Conservation (phyloP, 2,113 vertebrate species). For the Oreotrochilus melanogaster region DNA sequence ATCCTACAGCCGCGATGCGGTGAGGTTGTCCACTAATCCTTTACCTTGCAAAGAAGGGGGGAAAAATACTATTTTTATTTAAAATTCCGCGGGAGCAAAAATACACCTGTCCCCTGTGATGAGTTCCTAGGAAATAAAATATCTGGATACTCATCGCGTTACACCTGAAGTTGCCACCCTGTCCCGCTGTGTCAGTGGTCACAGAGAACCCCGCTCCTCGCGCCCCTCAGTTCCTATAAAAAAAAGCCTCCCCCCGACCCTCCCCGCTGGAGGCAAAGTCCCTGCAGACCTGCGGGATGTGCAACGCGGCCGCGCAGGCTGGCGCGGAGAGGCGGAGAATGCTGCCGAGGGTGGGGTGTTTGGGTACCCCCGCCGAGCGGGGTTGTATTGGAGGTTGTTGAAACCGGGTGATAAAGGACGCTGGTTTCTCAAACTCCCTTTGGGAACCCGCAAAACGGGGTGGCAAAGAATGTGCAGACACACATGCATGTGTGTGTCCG, state of each 20-base stretch:
- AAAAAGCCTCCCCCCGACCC: not conserved
- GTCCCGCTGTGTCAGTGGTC: not conserved
- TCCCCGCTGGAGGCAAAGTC: not conserved
- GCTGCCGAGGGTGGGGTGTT: not conserved
- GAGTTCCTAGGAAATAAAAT: not conserved
- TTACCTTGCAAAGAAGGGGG: not conserved
- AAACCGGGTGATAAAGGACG: not conserved
- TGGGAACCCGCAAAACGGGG: not conserved
- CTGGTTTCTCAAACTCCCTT: not conserved
- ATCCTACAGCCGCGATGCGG: not conserved
- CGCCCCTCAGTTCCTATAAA: not conserved
- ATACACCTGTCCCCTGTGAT: not conserved
- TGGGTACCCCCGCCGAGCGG: not conserved
- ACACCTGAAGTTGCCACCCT: not conserved
- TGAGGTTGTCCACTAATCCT: not conserved
- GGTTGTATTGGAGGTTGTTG: not conserved
- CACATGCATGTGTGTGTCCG: too few relatives aligned
- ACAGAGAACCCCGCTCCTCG: not conserved
- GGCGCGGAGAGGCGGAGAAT: not conserved
- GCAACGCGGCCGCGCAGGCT: not conserved
- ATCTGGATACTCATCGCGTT: not conserved
- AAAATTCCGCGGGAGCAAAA: not conserved
- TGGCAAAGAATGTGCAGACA: not conserved
- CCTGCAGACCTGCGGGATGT: not conserved
- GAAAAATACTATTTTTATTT: not conserved